These are phyloP conservation scores for Cepphus grylle DNA, from an alignment of 2,113 vertebrate species.

Conservation along the genomic window DNA sequence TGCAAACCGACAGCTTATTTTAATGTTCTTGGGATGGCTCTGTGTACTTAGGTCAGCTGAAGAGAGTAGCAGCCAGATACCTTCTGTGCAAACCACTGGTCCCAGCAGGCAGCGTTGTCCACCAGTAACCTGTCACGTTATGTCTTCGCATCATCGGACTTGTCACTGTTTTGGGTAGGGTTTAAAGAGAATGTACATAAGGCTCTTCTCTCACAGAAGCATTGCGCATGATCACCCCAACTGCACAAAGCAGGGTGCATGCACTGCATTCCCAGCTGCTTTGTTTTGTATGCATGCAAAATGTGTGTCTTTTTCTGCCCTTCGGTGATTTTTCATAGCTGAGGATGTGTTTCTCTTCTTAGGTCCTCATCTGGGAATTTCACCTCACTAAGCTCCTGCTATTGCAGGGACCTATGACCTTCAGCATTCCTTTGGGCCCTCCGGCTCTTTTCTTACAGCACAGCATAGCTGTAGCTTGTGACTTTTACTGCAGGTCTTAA, in stretches of 20 bases:
- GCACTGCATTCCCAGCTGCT: not conserved
- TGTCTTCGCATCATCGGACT: not conserved
- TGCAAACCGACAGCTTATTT: not conserved
- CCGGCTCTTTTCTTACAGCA: not conserved
- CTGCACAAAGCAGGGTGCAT: rapidly evolving
- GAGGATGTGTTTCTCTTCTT: not conserved
- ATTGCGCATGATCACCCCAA: rapidly evolving
- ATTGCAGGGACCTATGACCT: not conserved
- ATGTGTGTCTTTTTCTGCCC: not conserved
- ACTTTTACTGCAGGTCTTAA: not conserved
- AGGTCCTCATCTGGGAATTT: not conserved
- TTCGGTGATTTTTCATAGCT: not conserved
- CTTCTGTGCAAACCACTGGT: not conserved
- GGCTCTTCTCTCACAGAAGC: not conserved
- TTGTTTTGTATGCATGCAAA: not conserved
- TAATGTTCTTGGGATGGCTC: not conserved
- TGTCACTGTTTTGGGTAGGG: not conserved
- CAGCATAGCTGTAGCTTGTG: not conserved
- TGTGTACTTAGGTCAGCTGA: not conserved
- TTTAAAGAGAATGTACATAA: not conserved
- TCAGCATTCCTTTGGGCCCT: not conserved
- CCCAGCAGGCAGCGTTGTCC: not conserved
- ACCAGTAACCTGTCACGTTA: not conserved
- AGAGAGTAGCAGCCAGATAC: not conserved
- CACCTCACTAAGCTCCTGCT: not conserved